Evolutionary conservation across 2,113 vertebrate species (phyloP).

Genomic region (Epinephelus fuscoguttatus): DNA sequence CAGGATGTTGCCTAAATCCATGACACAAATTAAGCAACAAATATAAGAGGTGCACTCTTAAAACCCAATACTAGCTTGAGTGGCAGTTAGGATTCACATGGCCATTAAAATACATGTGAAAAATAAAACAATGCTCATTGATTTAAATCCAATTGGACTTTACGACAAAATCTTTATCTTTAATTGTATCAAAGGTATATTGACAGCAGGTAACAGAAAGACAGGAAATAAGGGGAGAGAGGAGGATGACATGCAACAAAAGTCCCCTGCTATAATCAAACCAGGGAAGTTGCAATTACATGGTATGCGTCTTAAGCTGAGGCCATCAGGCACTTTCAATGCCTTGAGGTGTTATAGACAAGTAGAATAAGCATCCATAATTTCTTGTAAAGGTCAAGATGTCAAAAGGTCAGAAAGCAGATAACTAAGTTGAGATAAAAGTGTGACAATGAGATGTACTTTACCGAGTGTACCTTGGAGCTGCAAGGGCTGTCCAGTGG

Average conservation of each 20-base stretch:
- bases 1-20: conserved; percentile 90
- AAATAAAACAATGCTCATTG: not conserved
- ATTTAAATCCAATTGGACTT: not conserved
- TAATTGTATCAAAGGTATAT: not conserved
- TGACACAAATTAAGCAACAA: conserved; percentile 20
- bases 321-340: too few relatives aligned
- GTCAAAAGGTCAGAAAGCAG: conserved; percentile 1
- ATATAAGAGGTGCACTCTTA: not conserved
- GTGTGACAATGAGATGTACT: conserved; percentile 64
- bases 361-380: not conserved
- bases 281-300: not conserved
- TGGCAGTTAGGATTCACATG: not conserved
- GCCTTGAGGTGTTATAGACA: not conserved
- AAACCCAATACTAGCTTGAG: not conserved
- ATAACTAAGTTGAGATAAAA: conserved; percentile 20
- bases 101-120: not conserved
- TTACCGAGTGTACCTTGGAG: conserved; percentile 91
- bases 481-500: conserved; percentile 93
- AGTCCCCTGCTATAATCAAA: not conserved
- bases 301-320: not conserved
- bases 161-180: not conserved
- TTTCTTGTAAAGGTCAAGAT: conserved; percentile 1
- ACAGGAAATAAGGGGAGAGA: not conserved
- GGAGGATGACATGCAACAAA: not conserved
- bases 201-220: not conserved